Percentiles rank a stretch among this genome's conserved stretches.
Evolutionary conservation across 1,140 invertebrate species (phyloP).

Genomic region (Bombus affinis): DNA sequence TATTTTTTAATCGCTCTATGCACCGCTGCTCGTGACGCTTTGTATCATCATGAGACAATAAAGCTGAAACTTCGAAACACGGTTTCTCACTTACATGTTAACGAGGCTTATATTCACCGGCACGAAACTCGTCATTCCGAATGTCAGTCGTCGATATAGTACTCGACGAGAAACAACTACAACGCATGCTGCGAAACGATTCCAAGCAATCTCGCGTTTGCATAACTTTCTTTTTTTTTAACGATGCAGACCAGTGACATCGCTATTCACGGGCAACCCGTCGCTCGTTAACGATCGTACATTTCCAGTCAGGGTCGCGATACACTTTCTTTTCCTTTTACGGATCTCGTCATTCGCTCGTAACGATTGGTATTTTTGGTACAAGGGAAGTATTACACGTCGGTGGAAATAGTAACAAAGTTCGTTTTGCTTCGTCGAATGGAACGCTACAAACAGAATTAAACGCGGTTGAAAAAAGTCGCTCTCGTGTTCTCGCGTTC

Average conservation of each 20-base stretch:
- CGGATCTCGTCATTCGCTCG: not conserved
- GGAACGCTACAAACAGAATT: too few species aligned
- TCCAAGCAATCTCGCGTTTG: not conserved
- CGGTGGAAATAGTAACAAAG: too few species aligned
- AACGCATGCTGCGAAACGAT: not conserved
- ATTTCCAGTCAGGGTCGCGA: not conserved
- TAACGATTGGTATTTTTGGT: not conserved
- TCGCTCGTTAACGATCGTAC: not conserved
- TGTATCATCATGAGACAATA: slow-evolving; percentile 1
- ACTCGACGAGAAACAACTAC: too few species aligned
- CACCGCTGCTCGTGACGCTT: not conserved
- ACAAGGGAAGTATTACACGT: not conserved
- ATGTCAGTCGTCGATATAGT: not conserved
- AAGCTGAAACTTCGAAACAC: not conserved
- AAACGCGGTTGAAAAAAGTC: too few species aligned
- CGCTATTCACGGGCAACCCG: not conserved
- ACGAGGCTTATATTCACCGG: not conserved
- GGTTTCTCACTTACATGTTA: slow-evolving; percentile 16
- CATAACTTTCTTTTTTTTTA: slow-evolving; percentile 36
- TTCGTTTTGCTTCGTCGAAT: not conserved
- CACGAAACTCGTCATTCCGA: not conserved
- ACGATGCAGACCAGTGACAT: slow-evolving; percentile 31
- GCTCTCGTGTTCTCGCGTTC: too few species aligned
- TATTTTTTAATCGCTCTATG: not conserved
- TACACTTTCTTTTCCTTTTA: slow-evolving; percentile 18